Evolutionary conservation across 1,140 invertebrate genomes (phyloP).

Genomic region (Diorhabda sublineata): DNA sequence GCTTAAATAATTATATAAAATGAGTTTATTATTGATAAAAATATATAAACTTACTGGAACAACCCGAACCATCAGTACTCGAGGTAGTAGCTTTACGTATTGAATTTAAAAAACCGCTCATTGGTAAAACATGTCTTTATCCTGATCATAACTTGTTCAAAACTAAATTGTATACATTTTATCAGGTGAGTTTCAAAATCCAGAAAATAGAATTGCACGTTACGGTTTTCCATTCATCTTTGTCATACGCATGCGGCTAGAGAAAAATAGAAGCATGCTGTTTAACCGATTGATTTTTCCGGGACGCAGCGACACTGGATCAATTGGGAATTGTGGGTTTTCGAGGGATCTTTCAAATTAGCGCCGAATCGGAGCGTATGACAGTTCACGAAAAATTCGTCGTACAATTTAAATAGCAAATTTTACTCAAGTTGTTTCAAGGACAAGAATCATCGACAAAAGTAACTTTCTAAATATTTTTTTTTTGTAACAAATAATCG

Average conservation of each 20-base stretch:
- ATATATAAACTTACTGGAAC: constrained; percentile 22
- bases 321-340: too few relatives aligned
- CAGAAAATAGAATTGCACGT: background rate
- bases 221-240: constrained; percentile 6
- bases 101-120: constrained; percentile 44
- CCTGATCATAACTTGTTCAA: constrained; percentile 22
- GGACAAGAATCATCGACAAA: too few relatives aligned
- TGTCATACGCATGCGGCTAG: background rate
- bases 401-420: too few relatives aligned
- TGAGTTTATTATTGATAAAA: background rate
- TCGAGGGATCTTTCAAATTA: too few relatives aligned
- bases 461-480: too few relatives aligned
- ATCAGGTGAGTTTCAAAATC: constrained; percentile 24
- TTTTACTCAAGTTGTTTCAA: too few relatives aligned
- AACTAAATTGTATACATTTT: constrained; percentile 27
- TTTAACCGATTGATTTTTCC: background rate
- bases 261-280: background rate
- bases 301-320: background rate
- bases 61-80: constrained; percentile 26
- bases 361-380: too few relatives aligned
- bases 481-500: too few relatives aligned
- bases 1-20: background rate
- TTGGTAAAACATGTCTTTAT: constrained; percentile 29
- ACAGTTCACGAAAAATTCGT: too few relatives aligned
- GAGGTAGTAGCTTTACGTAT: constrained; percentile 39